Evolutionary conservation across 2,888 invertebrate genomes (phyloP).

Genomic region (Bombylius discolor): DNA sequence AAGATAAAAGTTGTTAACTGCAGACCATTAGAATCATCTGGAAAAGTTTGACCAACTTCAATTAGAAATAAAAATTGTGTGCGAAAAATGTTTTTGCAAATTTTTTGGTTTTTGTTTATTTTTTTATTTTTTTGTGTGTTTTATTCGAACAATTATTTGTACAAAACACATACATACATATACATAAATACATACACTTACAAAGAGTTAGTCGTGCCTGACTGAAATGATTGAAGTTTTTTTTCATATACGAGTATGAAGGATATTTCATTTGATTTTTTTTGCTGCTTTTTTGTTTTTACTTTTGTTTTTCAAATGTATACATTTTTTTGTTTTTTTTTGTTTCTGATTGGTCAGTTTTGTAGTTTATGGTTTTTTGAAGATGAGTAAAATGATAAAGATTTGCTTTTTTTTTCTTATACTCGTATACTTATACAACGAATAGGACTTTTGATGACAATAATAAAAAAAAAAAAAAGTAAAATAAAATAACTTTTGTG

Average conservation of each 20-base stretch:
- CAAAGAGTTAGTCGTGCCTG: background rate
- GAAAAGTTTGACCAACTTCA: slow-evolving; percentile 6
- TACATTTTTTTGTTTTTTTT: background rate
- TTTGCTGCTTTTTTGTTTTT: background rate
- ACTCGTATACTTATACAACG: too few relatives aligned
- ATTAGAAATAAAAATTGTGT: background rate
- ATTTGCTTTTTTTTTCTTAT: too few relatives aligned
- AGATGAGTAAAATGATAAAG: too few relatives aligned
- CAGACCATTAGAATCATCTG: slow-evolving; percentile 7
- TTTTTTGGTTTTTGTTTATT: too few relatives aligned
- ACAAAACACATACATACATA: background rate
- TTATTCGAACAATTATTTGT: too few relatives aligned
- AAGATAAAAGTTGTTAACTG: slow-evolving; percentile 8
- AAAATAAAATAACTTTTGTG: too few relatives aligned
- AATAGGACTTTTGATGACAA: too few relatives aligned
- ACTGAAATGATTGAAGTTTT: slow-evolving; percentile 8
- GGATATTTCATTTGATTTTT: background rate
- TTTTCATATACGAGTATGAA: background rate
- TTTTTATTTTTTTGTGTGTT: too few relatives aligned
- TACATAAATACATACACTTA: background rate
- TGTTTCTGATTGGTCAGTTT: background rate
- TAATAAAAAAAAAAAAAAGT: too few relatives aligned
- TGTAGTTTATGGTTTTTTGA: background rate
- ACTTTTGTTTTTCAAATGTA: background rate
- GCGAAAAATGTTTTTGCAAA: too few relatives aligned